Base-by-base conservation (phyloP, 2,113 vertebrate species). In the Lamprologus callipterus region DNA sequence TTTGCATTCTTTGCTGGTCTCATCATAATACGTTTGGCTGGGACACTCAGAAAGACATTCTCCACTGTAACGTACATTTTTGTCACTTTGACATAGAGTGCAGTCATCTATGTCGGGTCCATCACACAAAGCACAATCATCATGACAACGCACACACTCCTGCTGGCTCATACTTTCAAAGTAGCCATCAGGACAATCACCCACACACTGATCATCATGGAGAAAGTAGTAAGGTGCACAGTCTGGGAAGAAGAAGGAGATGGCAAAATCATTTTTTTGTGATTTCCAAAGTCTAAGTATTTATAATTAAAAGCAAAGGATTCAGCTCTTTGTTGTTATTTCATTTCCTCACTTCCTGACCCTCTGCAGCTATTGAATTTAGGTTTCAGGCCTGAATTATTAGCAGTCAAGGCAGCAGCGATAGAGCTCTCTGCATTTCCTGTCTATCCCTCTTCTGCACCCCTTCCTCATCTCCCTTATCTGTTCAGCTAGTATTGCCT, bases 61-160 rank as follows among this genome's bases (percentile, higher is more conserved):
- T 37, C 98, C 98, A 0, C 94, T 82, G 21, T 97, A 96, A 8
- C 96, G 95, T 31, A 96, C 80, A 7, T 91, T 94, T 80, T 21
- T 86, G 0, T 4, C 1, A 14, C 86, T 21, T 4, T 13, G 2
- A 51, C 99, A 99, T 35, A n/a, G 19, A 10, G 80, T 85, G n/a
- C 99, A 99, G 94, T 99, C 97, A 0, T 98, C 96, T 0, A 51
- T 73, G 7, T 95, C 92, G 0, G 97, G 98, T 6, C 98, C 98
- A 0, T 90, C 96, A 89, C 98, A 99, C 2, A 95, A 88, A 47
- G 88, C 89, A 81, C 98, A 99, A 7, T 96, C 81, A 1, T 60
- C 7, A 7, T 99, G 96, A 90, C 98, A 99, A 19, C 55, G 87
- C 75, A 96, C 75, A 60, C 98, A 99, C 73, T 92, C 94, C n/a